phyloP scores from a whole-genome alignment of 2,888 invertebrate species.

The Melanophora roralis region DNA sequence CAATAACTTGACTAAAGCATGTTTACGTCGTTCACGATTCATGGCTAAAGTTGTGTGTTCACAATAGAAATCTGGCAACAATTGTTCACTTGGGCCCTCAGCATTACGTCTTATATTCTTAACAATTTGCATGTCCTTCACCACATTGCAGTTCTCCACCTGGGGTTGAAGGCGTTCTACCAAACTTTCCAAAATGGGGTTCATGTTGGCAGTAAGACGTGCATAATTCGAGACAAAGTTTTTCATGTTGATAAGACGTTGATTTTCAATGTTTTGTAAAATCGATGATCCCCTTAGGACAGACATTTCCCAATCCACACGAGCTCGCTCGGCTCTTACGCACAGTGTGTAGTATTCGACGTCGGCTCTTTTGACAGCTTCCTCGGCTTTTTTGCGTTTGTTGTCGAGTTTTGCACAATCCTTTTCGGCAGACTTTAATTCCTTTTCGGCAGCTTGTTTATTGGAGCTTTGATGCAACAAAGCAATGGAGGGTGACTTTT shows the following conservation, averaged over 20 bases:
- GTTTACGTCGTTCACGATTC: conserved; percentile 93
- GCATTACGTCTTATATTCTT: conserved; percentile 76
- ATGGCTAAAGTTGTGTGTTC: conserved; percentile 95
- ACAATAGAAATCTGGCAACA: conserved; percentile 95
- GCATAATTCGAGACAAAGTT: conserved; percentile 82
- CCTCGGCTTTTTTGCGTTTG: conserved; percentile 92
- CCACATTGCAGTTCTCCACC: conserved; percentile 75
- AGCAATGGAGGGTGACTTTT: conserved; percentile 77
- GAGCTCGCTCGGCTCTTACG: conserved; percentile 91
- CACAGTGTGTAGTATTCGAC: conserved; percentile 95
- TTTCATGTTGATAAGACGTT: conserved; percentile 89
- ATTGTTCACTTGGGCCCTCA: conserved; percentile 85
- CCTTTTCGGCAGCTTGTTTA: conserved; percentile 75
- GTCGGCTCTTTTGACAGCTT: conserved; percentile 93
- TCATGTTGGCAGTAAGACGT: conserved; percentile 83
- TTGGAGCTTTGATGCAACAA: conserved; percentile 74
- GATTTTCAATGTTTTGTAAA: conserved; percentile 93
- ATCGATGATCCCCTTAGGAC: conserved; percentile 91
- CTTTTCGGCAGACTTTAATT: conserved; percentile 80
- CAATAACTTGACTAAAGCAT: conserved; percentile 89
- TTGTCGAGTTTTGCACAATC: conserved; percentile 88
- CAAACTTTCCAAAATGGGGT: conserved; percentile 87
- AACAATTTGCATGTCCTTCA: conserved; percentile 76
- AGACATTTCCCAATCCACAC: conserved; percentile 94
- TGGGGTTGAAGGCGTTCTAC: conserved; percentile 72